Evolutionary conservation across 1,140 invertebrate genomes (phyloP).

Genomic region (Dendroctonus valens): DNA sequence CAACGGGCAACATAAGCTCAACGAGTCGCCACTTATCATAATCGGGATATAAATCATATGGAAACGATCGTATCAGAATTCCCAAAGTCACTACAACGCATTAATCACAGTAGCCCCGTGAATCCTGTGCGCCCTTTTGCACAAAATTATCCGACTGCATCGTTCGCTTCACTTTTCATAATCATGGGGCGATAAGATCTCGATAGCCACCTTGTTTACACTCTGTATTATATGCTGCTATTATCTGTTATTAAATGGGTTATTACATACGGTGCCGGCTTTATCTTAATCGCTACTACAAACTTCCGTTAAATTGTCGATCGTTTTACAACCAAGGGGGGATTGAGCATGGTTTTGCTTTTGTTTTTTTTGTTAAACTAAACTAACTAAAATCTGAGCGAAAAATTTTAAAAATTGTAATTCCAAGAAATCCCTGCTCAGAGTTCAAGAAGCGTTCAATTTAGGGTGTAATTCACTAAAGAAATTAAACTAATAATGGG

Average conservation of each 20-base stretch:
- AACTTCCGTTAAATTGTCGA: slow-evolving; percentile 23
- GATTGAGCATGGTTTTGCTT: too few relatives aligned
- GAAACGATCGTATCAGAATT: slow-evolving; percentile 7
- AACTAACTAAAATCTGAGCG: too few relatives aligned
- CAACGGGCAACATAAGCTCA: too few relatives aligned
- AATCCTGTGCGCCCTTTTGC: slow-evolving; percentile 29
- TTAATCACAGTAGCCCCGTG: slow-evolving; percentile 25
- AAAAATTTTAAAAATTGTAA: too few relatives aligned
- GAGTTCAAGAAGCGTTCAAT: too few relatives aligned
- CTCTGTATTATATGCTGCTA: slow-evolving; percentile 30
- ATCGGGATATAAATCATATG: neutral
- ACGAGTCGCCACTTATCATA: neutral
- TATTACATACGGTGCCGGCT: slow-evolving; percentile 22
- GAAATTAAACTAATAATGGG: too few relatives aligned
- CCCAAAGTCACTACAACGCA: slow-evolving; percentile 6
- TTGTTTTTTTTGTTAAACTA: too few relatives aligned
- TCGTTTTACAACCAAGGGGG: too few relatives aligned
- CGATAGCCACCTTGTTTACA: slow-evolving; percentile 30
- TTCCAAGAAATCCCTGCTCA: too few relatives aligned
- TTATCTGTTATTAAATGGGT: slow-evolving; percentile 34
- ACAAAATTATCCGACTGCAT: slow-evolving; percentile 23
- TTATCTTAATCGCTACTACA: slow-evolving; percentile 30
- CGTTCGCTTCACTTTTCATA: slow-evolving; percentile 21
- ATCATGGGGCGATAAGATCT: slow-evolving; percentile 25
- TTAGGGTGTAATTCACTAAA: too few relatives aligned